Conservation (phyloP, 2,888 invertebrate genomes). For the Tenthredo amoena region DNA sequence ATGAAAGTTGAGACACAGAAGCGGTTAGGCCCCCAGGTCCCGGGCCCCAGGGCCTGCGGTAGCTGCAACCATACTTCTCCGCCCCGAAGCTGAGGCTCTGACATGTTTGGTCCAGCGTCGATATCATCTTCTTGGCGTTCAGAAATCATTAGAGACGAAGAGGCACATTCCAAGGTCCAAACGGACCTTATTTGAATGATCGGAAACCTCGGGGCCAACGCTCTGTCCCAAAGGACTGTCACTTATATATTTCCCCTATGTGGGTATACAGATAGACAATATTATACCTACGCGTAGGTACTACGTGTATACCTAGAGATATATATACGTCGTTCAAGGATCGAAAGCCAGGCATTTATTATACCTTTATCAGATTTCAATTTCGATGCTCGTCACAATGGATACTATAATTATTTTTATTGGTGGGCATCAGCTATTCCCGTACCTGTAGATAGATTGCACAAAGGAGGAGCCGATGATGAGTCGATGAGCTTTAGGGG, state of each 20-base stretch:
- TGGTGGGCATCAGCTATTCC: conserved; percentile 57
- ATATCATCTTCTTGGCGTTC: conserved; percentile 67
- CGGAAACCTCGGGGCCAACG: conserved; percentile 42
- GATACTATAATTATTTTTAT: conserved; percentile 69
- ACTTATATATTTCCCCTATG: background rate
- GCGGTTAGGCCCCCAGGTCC: conserved; percentile 23
- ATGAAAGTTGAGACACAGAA: conserved; percentile 51
- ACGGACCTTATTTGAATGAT: conserved; percentile 54
- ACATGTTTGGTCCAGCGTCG: conserved; percentile 57
- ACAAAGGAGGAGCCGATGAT: conserved; percentile 42
- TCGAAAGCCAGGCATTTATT: conserved; percentile 56
- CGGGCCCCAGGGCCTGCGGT: background rate
- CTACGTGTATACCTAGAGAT: background rate
- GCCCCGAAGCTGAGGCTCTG: conserved; percentile 44
- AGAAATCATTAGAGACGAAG: conserved; percentile 67
- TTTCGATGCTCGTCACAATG: conserved; percentile 62
- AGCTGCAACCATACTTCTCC: conserved; percentile 29
- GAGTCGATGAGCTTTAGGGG: conserved; percentile 46
- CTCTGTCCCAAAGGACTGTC: conserved; percentile 23
- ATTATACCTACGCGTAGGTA: background rate
- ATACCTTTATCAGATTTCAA: conserved; percentile 67
- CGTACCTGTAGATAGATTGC: conserved; percentile 45
- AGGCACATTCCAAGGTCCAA: conserved; percentile 57
- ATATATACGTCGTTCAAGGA: conserved; percentile 49
- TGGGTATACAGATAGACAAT: background rate